Evolutionary conservation across 53 echinoderm and acorn worm species (phyloP).

Genomic region (Crossaster papposus): DNA sequence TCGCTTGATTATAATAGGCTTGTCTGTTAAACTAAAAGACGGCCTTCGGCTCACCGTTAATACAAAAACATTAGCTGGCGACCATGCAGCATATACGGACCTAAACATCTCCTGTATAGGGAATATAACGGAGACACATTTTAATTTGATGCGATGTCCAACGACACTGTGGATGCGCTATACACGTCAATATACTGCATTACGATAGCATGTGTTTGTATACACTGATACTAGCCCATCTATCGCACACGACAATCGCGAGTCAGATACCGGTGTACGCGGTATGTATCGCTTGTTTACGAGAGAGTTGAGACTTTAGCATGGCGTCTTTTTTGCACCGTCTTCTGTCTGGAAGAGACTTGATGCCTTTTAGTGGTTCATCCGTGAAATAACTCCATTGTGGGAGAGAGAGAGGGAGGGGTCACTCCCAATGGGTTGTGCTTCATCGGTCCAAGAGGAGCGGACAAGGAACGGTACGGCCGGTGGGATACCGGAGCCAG

Average conservation of each 20-base stretch:
- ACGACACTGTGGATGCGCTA: neutral
- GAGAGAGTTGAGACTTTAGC: neutral
- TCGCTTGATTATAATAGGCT: neutral
- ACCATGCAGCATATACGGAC: neutral
- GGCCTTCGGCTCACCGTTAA: neutral
- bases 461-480: slow-evolving; percentile 41
- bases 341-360: neutral
- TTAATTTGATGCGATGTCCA: neutral
- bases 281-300: neutral
- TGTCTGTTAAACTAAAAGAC: neutral
- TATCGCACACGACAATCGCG: neutral
- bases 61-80: neutral
- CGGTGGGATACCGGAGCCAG: slow-evolving; percentile 64
- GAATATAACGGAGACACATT: neutral
- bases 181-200: neutral
- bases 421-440: slow-evolving; percentile 55
- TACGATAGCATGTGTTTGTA: neutral
- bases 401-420: neutral
- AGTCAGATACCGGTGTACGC: neutral
- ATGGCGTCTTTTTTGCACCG: neutral
- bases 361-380: neutral
- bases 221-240: neutral
- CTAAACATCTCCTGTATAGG: neutral
- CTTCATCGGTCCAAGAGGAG: slow-evolving; percentile 52
- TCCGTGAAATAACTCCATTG: neutral